Percentiles rank a stretch among this genome's conserved stretches.
phyloP scores from a whole-genome alignment of 1,140 invertebrate species.

The Cydia splendana region DNA sequence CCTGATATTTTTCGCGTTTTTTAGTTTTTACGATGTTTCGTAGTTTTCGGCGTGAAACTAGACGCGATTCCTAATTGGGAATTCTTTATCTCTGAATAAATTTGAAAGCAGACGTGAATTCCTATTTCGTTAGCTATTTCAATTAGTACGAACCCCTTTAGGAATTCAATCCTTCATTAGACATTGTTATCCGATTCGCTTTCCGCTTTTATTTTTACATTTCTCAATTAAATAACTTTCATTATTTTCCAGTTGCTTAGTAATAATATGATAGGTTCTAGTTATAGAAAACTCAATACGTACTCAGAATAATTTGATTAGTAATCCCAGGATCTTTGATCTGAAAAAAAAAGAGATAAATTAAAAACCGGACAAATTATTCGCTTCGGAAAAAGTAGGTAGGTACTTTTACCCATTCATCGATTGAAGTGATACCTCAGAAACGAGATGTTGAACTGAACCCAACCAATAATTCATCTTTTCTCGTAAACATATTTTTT shows the following conservation, averaged over 20 bases:
- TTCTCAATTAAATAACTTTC: background rate
- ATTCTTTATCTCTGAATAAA: background rate
- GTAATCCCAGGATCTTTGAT: background rate
- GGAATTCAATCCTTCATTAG: background rate
- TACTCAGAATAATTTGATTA: background rate
- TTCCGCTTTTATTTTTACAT: too few relatives aligned
- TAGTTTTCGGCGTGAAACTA: background rate
- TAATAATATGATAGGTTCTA: background rate
- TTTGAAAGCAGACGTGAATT: background rate
- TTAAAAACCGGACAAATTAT: background rate
- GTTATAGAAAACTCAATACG: background rate
- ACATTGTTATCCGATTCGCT: background rate
- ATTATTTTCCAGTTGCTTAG: background rate
- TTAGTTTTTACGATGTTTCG: background rate
- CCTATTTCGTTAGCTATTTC: background rate
- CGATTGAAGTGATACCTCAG: background rate
- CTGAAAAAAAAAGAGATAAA: background rate
- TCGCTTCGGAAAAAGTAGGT: too few relatives aligned
- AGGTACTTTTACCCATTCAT: background rate
- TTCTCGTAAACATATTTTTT: background rate
- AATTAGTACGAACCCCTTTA: background rate
- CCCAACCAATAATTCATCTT: background rate
- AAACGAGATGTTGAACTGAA: too few relatives aligned
- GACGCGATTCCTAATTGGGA: background rate
- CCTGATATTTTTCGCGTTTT: slow-evolving; percentile 1